Evolutionary conservation across 2,888 invertebrate genomes (phyloP), one percentile per base, ranked within the genome.

Genomic region (Rhagium mordax): DNA sequence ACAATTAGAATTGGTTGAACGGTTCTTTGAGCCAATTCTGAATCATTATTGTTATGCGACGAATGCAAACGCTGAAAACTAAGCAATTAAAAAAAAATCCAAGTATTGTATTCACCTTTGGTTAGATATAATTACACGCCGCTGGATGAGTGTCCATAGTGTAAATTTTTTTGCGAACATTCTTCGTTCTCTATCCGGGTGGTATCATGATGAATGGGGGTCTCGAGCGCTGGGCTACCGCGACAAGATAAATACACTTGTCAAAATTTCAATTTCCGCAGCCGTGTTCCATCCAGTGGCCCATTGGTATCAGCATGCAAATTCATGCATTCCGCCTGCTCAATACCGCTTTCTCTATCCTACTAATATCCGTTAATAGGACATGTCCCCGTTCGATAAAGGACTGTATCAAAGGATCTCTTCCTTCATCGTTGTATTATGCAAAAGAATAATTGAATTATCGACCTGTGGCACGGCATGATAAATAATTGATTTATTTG

Each of bases 251-350:
- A 86, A 86, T 87, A 86, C 83, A 84, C 85, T 85, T 86, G 86
- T 87, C 86, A 86, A 85, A 86, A 85, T 86, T 86, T 87, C 86
- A 86, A 87, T 87, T 87, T 85, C 86, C 86, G 84, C 85, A 84
- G 81, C 81, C 81, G 80, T 82, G 81, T 83, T 81, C 80, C 82
- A 80, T 82, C 79, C 81, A 80, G 77, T 81, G 77, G 79, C 79
- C 78, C 74, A 81, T 81, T 79, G 80, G 77, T 80, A 82, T 83
- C 81, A 78, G 79, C 79, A 84, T 85, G 84, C 84, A 85, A 84
- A 85, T 85, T 81, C 81, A 79, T 81, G 82, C 81, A 81, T 74
- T 61, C 65, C 62, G 53, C 13, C 59, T 16, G 51, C 27, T 24
- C 49, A 20, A 41, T 61, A 41, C 41, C 53, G 57, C 61, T 60